Conservation (phyloP, 2,888 invertebrate species). For the Acanthacorydalis orientalis region DNA sequence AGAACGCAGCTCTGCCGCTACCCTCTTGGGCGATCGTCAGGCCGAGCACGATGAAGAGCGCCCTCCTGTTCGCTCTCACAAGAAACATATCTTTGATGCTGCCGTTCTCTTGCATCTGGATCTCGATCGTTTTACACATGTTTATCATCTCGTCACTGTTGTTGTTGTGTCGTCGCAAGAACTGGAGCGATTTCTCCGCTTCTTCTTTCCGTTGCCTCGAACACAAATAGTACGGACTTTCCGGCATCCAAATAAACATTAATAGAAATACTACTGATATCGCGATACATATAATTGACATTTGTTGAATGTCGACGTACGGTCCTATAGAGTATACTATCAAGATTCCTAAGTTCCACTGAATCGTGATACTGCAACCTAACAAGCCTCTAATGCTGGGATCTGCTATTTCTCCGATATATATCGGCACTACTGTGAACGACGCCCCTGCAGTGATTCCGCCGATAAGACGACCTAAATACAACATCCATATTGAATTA, state of each 20-base stretch:
- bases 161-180: conserved; percentile 22
- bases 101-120: conserved; percentile 14
- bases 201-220: conserved; percentile 19
- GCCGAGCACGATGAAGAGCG: conserved; percentile 24
- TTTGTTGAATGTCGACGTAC: conserved; percentile 22
- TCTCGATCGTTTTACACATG: conserved; percentile 18
- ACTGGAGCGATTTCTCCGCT: conserved; percentile 25
- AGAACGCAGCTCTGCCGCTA: conserved; percentile 21
- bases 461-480: conserved; percentile 1
- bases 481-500: not conserved
- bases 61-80: conserved; percentile 19
- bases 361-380: conserved; percentile 27
- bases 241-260: conserved; percentile 28
- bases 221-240: conserved; percentile 29
- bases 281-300: conserved; percentile 24
- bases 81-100: conserved; percentile 17
- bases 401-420: conserved; percentile 33
- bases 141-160: conserved; percentile 20
- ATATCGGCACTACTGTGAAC: conserved; percentile 25
- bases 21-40: conserved; percentile 27
- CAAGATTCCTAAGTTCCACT: conserved; percentile 21
- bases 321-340: conserved; percentile 20
- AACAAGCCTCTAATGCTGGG: conserved; percentile 30
- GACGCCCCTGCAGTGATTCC: not conserved
- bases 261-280: conserved; percentile 24